Evolutionary conservation across 2,113 vertebrate species (phyloP).

Genomic region (Herpetotheres cachinnans): DNA sequence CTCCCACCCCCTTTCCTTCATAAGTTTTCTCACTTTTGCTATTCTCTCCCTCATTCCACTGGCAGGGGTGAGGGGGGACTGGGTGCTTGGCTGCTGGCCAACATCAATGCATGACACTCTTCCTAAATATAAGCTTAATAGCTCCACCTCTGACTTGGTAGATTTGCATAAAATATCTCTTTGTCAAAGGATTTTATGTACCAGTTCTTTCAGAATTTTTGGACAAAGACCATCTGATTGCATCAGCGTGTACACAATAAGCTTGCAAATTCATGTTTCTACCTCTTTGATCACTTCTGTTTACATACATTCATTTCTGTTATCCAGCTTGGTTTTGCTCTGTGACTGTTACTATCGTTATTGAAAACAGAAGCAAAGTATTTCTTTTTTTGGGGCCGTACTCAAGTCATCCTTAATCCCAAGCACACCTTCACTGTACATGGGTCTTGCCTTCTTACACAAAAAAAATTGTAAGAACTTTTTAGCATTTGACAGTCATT

Average conservation of each 20-base stretch:
- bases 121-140: neutral
- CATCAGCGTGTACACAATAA: neutral
- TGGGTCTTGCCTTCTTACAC: neutral
- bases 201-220: neutral
- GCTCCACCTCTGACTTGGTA: neutral
- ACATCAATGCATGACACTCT: neutral
- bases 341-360: neutral
- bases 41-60: neutral
- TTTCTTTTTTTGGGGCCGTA: neutral
- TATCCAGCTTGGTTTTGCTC: neutral
- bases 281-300: neutral
- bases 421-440: neutral
- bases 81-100: neutral
- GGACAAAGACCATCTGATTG: neutral
- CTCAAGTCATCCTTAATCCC: neutral
- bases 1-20: neutral
- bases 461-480: neutral
- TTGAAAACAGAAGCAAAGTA: neutral
- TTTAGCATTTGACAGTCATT: neutral
- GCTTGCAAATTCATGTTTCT: neutral
- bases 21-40: neutral
- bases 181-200: neutral
- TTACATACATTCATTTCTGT: neutral
- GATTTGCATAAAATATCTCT: neutral
- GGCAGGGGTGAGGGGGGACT: neutral